Conservation (phyloP, 2,113 vertebrate genomes). For the Chascanopsetta lugubris region DNA sequence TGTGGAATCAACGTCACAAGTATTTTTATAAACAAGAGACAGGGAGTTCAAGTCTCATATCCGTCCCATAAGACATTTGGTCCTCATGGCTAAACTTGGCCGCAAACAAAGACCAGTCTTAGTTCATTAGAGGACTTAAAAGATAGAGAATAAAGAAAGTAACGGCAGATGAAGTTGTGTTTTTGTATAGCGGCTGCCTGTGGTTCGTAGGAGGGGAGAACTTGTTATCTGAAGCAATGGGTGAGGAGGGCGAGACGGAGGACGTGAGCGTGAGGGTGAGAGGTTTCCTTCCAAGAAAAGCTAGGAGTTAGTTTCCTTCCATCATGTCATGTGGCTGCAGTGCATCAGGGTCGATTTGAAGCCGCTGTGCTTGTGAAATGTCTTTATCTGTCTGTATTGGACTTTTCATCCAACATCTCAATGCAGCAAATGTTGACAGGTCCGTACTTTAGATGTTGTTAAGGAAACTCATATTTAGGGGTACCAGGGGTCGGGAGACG, state of each 20-base stretch:
- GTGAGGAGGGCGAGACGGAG: constrained; percentile 6
- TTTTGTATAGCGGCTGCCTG: constrained; percentile 4
- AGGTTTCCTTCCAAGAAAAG: constrained; percentile 24
- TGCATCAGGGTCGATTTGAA: not conserved
- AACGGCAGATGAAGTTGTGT: not conserved
- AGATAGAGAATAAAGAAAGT: constrained; percentile 12
- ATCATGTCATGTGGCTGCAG: constrained; percentile 7
- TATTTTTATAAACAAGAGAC: not conserved
- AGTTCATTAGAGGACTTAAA: constrained; percentile 6
- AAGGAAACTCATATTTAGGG: no score
- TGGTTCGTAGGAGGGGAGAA: constrained; percentile 10
- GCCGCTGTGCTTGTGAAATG: not conserved
- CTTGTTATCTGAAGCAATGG: constrained; percentile 27
- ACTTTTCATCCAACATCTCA: no score
- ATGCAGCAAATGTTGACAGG: no score
- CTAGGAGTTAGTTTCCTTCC: not conserved
- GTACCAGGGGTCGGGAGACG: no score
- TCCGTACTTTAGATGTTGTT: no score
- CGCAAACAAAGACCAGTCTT: constrained; percentile 18
- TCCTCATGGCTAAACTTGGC: constrained; percentile 14
- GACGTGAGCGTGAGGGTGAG: constrained; percentile 1
- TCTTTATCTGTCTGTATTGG: not conserved
- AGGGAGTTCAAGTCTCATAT: not conserved
- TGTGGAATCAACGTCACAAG: constrained; percentile 5
- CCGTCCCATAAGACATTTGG: not conserved